Conservation (phyloP, 2,113 vertebrate genomes). For the Triplophysa rosa region DNA sequence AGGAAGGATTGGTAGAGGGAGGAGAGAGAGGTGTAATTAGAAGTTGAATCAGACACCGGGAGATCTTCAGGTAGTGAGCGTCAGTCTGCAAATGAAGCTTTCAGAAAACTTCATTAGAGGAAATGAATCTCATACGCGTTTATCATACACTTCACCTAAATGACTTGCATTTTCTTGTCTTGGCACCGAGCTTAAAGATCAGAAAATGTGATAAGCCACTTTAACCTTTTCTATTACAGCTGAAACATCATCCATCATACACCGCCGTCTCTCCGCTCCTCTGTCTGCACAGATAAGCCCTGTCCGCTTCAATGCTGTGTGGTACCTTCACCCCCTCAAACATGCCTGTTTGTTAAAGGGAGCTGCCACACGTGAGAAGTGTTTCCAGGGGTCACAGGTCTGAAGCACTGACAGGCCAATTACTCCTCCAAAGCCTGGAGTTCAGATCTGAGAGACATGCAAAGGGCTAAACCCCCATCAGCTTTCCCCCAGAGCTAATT, state of each 20-base stretch:
- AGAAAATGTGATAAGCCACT: conserved; percentile 18
- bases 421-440: conserved; percentile 16
- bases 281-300: not conserved
- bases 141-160: conserved; percentile 13
- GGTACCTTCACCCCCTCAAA: not conserved
- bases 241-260: conserved; percentile 40
- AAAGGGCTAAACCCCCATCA: conserved; percentile 7
- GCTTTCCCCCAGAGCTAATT: conserved; percentile 1
- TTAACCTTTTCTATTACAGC: conserved; percentile 9
- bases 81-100: conserved; percentile 38
- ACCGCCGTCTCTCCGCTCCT: not conserved
- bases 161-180: conserved; percentile 25
- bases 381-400: conserved; percentile 10
- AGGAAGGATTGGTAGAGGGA: not conserved
- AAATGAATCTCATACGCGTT: conserved; percentile 40
- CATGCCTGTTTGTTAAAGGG: not conserved
- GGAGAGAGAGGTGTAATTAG: conserved; percentile 36
- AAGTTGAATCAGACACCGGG: conserved; percentile 31
- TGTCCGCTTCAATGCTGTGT: not conserved
- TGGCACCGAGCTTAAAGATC: conserved; percentile 23
- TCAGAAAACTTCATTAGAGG: conserved; percentile 49
- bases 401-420: conserved; percentile 22
- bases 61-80: conserved; percentile 39
- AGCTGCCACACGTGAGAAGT: not conserved
- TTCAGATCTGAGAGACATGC: not conserved